Conservation (phyloP, 2,888 invertebrate species). For the Phalera bucephala region DNA sequence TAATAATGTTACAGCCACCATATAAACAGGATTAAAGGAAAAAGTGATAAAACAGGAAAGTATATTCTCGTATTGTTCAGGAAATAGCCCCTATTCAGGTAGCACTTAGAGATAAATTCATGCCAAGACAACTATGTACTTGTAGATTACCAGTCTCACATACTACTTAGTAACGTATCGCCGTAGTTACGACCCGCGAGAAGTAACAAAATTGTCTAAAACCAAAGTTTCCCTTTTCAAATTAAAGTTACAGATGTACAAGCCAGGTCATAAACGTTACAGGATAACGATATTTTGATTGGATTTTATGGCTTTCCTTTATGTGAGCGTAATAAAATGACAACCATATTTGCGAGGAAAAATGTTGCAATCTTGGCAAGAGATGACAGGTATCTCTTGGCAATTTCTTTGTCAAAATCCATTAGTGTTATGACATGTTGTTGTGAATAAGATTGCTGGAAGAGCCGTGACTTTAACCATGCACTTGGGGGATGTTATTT, state of each 20-base stretch:
- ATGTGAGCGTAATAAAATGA: slow-evolving; percentile 46
- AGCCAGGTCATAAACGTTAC: slow-evolving; percentile 25
- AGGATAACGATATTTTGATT: slow-evolving; percentile 40
- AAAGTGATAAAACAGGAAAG: too few species aligned
- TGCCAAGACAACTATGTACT: too few species aligned
- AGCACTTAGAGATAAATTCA: too few species aligned
- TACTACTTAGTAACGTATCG: too few species aligned
- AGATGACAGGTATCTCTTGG: slow-evolving; percentile 46
- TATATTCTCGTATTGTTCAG: too few species aligned
- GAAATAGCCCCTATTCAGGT: too few species aligned
- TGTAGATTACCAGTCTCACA: too few species aligned
- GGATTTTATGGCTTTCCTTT: slow-evolving; percentile 46
- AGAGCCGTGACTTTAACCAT: slow-evolving; percentile 4
- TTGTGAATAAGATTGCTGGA: slow-evolving; percentile 27
- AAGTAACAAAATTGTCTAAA: neutral
- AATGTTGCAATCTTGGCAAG: slow-evolving; percentile 42
- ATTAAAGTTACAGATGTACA: slow-evolving; percentile 26
- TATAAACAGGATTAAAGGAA: too few species aligned
- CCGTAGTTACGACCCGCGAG: neutral
- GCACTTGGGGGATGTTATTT: too few species aligned
- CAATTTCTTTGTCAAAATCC: slow-evolving; percentile 55
- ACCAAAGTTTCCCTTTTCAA: neutral
- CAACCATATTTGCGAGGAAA: slow-evolving; percentile 34
- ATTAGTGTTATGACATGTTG: slow-evolving; percentile 57
- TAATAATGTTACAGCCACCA: too few species aligned